These are phyloP conservation scores for Bungarus multicinctus DNA, from an alignment of 2,113 vertebrate genomes.

Conservation along the genomic window DNA sequence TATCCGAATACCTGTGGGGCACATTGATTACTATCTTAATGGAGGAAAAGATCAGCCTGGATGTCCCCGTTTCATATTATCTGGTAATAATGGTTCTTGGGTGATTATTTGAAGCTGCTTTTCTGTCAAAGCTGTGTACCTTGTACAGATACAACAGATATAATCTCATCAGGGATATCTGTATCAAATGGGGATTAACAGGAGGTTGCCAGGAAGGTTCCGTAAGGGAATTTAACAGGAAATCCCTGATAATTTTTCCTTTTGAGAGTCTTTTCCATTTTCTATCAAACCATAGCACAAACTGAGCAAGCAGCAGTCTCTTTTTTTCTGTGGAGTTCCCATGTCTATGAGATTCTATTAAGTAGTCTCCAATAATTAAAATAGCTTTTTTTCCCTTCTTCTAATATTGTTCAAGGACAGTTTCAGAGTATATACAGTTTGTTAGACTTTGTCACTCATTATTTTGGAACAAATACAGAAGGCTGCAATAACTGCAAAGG, in stretches of 20 bases:
- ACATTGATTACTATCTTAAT: conserved; percentile 92
- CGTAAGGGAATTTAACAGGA: neutral
- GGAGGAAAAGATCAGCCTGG: conserved; percentile 92
- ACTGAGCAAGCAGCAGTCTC: neutral
- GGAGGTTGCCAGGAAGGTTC: neutral
- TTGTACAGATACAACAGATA: neutral
- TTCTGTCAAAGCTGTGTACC: neutral
- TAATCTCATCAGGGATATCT: neutral
- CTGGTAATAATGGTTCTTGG: conserved; percentile 59
- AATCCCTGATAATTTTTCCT: neutral
- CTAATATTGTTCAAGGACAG: neutral
- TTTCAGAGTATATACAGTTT: neutral
- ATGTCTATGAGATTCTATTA: neutral
- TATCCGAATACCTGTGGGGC: conserved; percentile 94
- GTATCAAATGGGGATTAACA: neutral
- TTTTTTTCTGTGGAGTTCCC: too few relatives aligned
- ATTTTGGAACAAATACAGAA: neutral
- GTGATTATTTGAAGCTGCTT: neutral
- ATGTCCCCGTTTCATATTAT: conserved; percentile 69
- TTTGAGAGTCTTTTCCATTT: neutral
- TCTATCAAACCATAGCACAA: neutral
- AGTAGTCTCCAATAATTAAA: neutral
- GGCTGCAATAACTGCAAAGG: neutral
- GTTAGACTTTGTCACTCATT: neutral
- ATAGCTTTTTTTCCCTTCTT: neutral